Evolutionary conservation across 2,888 invertebrate genomes (phyloP).

Genomic region (Macaria notata): DNA sequence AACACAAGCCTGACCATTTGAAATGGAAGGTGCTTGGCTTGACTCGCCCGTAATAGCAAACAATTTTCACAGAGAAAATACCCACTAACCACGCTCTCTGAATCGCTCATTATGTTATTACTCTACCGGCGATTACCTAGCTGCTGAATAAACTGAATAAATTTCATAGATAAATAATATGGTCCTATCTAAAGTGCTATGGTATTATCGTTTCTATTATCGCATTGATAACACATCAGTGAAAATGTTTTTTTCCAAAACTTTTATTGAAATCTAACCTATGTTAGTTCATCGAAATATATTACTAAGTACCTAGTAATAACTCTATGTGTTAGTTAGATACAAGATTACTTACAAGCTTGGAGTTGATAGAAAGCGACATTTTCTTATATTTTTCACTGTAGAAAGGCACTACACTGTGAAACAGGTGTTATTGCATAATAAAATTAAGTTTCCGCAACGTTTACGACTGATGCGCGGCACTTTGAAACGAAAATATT

Average conservation of each 20-base stretch:
- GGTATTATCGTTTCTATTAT: slow-evolving; percentile 16
- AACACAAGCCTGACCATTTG: slow-evolving; percentile 19
- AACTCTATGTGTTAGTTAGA: too few relatives aligned
- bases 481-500: neutral
- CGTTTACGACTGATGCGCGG: too few relatives aligned
- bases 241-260: neutral
- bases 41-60: slow-evolving; percentile 2
- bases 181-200: slow-evolving; percentile 2
- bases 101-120: slow-evolving; percentile 43
- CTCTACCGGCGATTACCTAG: neutral
- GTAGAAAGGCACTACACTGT: neutral
- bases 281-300: too few relatives aligned
- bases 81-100: slow-evolving; percentile 45
- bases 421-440: slow-evolving; percentile 13
- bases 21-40: neutral
- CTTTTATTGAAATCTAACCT: slow-evolving; percentile 6
- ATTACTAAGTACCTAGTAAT: too few relatives aligned
- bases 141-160: slow-evolving; percentile 13
- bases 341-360: slow-evolving; percentile 47
- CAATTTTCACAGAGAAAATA: slow-evolving; percentile 9
- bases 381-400: slow-evolving; percentile 33
- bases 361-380: slow-evolving; percentile 41
- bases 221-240: slow-evolving; percentile 15
- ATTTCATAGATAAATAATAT: too few relatives aligned
- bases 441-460: neutral